These are phyloP conservation scores for Parapsyche elsis DNA, from an alignment of 1,140 invertebrate genomes.

Conservation along the genomic window DNA sequence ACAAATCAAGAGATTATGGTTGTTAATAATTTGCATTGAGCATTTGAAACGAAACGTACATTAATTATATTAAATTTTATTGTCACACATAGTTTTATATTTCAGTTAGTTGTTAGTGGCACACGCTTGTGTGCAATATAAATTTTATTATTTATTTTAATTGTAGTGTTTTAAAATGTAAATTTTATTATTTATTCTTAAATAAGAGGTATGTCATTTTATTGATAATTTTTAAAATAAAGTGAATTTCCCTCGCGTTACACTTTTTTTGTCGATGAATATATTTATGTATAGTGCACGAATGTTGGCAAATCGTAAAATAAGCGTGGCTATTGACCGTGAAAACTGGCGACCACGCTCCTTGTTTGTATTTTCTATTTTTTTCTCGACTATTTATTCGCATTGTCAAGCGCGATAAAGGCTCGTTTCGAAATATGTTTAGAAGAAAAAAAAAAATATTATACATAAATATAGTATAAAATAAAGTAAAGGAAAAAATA, in stretches of 20 bases:
- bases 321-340: slow-evolving; percentile 28
- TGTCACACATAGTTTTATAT: no score
- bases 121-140: neutral
- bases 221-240: no score
- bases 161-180: no score
- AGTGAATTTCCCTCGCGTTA: no score
- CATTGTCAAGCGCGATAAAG: slow-evolving; percentile 6
- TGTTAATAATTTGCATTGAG: no score
- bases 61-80: no score
- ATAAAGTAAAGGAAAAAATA: neutral
- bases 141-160: neutral
- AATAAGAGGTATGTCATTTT: no score
- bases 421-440: neutral
- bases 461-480: neutral
- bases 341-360: slow-evolving; percentile 12
- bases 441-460: neutral
- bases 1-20: no score
- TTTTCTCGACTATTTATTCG: slow-evolving; percentile 1
- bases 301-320: slow-evolving; percentile 7
- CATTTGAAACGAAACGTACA: no score
- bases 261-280: no score
- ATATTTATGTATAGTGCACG: no score
- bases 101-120: neutral
- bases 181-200: no score
- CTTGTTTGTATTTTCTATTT: slow-evolving; percentile 34